Evolutionary conservation across 2,888 invertebrate species (phyloP).

Genomic region (Brenthis hecate): DNA sequence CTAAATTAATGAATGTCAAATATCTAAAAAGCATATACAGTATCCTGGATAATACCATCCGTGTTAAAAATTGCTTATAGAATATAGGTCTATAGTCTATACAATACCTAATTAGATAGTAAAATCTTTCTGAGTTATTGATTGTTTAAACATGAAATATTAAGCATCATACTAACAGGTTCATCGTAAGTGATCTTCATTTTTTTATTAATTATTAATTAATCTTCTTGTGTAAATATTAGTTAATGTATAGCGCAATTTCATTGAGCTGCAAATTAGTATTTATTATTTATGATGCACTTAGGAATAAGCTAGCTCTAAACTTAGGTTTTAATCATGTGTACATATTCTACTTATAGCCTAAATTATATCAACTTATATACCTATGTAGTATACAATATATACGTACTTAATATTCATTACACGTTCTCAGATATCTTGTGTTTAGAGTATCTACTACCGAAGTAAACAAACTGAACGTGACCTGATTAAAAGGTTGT

Average conservation of each 20-base stretch:
- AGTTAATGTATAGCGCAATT: not conserved
- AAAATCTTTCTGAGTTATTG: no score
- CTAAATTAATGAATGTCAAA: no score
- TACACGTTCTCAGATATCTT: slow-evolving; percentile 3
- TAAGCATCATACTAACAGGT: no score
- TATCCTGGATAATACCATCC: no score
- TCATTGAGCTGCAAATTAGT: not conserved
- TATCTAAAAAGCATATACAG: no score
- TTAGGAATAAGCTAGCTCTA: not conserved
- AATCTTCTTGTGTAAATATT: not conserved
- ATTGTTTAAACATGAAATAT: no score
- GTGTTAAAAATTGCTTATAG: no score
- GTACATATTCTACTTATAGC: not conserved
- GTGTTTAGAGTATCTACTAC: slow-evolving; percentile 3
- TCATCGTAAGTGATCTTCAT: no score
- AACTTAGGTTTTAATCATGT: no score
- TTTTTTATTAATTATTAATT: not conserved
- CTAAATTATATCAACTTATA: not conserved
- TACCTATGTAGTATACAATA: not conserved
- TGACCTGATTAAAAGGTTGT: slow-evolving; percentile 7
- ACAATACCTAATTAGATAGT: no score
- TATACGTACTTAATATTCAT: not conserved
- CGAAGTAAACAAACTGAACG: slow-evolving; percentile 5
- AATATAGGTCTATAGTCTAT: no score
- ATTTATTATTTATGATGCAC: not conserved